Conservation (phyloP, 2,888 invertebrate species). For the Hydriomena furcata region DNA sequence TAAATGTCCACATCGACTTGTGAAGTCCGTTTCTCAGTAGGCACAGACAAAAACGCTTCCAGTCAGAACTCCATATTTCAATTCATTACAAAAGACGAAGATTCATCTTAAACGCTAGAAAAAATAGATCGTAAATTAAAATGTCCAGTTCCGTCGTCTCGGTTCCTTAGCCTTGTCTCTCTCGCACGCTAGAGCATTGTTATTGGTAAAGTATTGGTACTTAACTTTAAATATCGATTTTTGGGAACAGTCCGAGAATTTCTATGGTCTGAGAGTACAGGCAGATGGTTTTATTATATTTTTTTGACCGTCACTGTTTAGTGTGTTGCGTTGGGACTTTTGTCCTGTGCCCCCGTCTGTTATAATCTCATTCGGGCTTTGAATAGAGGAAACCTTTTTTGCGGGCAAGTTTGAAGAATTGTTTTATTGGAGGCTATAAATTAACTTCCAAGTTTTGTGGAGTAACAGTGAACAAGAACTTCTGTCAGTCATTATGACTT, state of each 20-base stretch:
- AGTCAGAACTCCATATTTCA: slow-evolving; percentile 73
- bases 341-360: slow-evolving; percentile 71
- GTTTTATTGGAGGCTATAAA: slow-evolving; percentile 78
- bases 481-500: slow-evolving; percentile 54
- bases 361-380: slow-evolving; percentile 74
- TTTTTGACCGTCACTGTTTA: slow-evolving; percentile 59
- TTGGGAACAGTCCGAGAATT: slow-evolving; percentile 69
- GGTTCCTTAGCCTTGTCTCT: slow-evolving; percentile 56
- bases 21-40: slow-evolving; percentile 80
- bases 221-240: slow-evolving; percentile 77
- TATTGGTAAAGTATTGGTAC: slow-evolving; percentile 71
- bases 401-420: slow-evolving; percentile 77
- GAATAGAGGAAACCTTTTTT: slow-evolving; percentile 72
- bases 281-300: slow-evolving; percentile 74
- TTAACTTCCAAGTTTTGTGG: slow-evolving; percentile 53
- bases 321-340: slow-evolving; percentile 75
- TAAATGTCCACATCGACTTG: slow-evolving; percentile 70
- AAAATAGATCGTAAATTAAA: slow-evolving; percentile 80
- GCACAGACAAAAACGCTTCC: slow-evolving; percentile 68
- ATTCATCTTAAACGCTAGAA: slow-evolving; percentile 75
- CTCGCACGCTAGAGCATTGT: slow-evolving; percentile 65
- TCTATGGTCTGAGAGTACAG: slow-evolving; percentile 55
- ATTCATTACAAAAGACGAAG: slow-evolving; percentile 79
- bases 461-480: slow-evolving; percentile 47
- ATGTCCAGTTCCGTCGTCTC: slow-evolving; percentile 67